These are phyloP conservation scores for Chaetorhynchus papuensis DNA, from an alignment of 2,113 vertebrate species.

Conservation along the genomic window DNA sequence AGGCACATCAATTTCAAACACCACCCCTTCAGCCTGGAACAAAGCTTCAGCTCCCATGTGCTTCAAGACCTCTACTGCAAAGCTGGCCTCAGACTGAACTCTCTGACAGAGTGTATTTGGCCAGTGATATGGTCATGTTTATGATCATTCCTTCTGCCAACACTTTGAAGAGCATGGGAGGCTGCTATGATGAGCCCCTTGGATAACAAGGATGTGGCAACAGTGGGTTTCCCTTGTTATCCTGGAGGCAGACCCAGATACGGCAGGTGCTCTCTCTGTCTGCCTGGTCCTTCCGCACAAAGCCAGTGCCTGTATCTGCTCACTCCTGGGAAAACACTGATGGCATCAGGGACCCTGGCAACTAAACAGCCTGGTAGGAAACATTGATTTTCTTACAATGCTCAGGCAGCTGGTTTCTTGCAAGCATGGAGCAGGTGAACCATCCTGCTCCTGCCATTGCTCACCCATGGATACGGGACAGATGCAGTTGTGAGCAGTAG, in stretches of 20 bases:
- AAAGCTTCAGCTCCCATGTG: not conserved
- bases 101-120: not conserved
- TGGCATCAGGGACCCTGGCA: not conserved
- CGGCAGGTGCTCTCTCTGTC: not conserved
- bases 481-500: fast-evolving
- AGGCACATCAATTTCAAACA: not conserved
- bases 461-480: fast-evolving
- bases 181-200: not conserved
- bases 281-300: not conserved
- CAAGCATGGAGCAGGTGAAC: not conserved
- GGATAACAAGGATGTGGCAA: not conserved
- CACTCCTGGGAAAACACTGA: not conserved
- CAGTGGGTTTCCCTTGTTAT: not conserved
- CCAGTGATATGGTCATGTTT: not conserved
- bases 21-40: not conserved
- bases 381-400: fast-evolving
- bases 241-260: not conserved
- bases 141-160: not conserved
- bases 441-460: not conserved
- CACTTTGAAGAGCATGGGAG: not conserved
- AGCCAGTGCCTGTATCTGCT: not conserved
- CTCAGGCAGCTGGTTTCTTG: not conserved
- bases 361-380: not conserved
- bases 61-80: not conserved
- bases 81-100: not conserved